Evolutionary conservation across 2,113 vertebrate species (phyloP).

Genomic region (Athene cunicularia): DNA sequence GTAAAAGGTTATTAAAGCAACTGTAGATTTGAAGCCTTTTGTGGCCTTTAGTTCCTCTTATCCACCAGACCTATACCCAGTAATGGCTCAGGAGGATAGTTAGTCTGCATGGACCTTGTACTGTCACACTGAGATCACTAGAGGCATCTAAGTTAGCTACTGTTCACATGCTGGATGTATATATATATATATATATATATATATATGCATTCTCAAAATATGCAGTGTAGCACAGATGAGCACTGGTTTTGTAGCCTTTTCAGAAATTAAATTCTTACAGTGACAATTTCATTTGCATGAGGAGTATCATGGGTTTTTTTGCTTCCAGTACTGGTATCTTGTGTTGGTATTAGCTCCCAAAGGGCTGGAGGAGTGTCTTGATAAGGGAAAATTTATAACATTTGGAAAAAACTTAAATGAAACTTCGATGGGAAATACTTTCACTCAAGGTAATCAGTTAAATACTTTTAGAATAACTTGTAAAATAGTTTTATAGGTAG

Average conservation of each 20-base stretch:
- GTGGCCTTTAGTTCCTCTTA: neutral
- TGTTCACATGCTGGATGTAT: neutral
- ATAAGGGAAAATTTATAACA: neutral
- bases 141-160: neutral
- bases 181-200: neutral
- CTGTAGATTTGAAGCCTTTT: neutral
- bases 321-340: neutral
- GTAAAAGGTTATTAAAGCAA: neutral
- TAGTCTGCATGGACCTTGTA: neutral
- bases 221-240: neutral
- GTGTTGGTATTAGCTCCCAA: neutral
- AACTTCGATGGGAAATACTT: neutral
- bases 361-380: neutral
- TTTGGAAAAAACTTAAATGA: neutral
- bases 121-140: neutral
- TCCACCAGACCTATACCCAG: neutral
- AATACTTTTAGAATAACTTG: neutral
- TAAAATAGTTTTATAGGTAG: neutral
- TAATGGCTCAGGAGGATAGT: neutral
- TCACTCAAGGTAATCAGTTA: neutral
- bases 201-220: neutral
- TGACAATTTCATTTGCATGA: neutral
- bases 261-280: neutral
- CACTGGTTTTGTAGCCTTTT: neutral
- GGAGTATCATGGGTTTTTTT: neutral